Conservation (phyloP, 1,140 invertebrate genomes). For the Aphelinus atriplicis region DNA sequence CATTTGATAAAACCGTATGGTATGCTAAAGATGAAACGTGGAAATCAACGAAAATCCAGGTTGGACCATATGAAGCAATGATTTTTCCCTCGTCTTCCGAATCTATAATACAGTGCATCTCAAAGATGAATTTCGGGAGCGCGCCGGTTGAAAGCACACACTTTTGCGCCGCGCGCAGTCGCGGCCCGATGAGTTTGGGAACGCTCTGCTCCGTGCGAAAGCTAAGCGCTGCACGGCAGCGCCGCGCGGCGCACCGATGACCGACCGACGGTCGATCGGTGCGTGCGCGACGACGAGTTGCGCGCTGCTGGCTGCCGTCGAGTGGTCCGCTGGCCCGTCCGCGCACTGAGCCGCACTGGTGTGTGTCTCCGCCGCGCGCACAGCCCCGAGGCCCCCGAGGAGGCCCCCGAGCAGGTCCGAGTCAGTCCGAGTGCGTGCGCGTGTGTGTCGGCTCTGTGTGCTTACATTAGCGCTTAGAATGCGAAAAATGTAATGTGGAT, state of each 20-base stretch:
- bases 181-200: constrained; percentile 35
- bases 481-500: constrained; percentile 61
- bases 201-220: constrained; percentile 1
- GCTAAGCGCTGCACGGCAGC: background rate
- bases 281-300: constrained; percentile 36
- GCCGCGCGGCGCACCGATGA: constrained; percentile 48
- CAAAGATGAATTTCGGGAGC: no score
- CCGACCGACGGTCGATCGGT: constrained; percentile 55
- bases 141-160: no score
- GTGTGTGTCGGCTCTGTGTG: no score
- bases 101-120: no score
- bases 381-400: no score
- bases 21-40: no score
- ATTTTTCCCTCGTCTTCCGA: no score
- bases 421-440: no score
- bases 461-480: background rate
- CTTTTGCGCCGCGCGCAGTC: background rate
- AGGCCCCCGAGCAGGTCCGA: no score
- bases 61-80: no score
- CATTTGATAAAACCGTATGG: no score
- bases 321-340: constrained; percentile 44
- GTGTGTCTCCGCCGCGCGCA: background rate
- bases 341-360: background rate
- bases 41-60: no score
- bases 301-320: constrained; percentile 52